Base-by-base conservation (phyloP, 2,888 invertebrate species). In the Mycalesis mineus region DNA sequence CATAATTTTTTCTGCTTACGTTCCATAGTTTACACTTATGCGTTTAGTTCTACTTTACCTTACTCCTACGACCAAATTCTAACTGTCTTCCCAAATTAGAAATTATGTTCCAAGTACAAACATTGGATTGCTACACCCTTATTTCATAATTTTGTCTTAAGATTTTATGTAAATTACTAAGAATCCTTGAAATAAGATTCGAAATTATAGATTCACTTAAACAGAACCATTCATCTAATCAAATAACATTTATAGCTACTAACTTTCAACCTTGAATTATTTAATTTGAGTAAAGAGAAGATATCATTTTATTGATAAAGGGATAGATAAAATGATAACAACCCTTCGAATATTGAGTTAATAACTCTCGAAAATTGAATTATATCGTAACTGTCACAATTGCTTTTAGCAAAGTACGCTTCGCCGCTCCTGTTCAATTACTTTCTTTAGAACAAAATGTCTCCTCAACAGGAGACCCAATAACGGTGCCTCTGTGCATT, bases 401-500 rank as follows among this genome's bases (percentile, higher is more conserved):
- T 78, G 74, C 73, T 75, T 77, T 74, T 61, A 66, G 73, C 68
- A 33, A 69, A 64, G 71, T 73, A 74, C 72, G 77, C 74, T 74
- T 72, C 73, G 68, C 72, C 77, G 74, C 73, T 75, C 71, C 69
- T 73, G 73, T 77, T 74, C 78, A 82, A 82, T 82, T 80, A 82
- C 74, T 80, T 84, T 78, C 71, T 73, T 75, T 67, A 72, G 70
- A 74, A 78, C 75, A 82, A 81, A 84, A 80, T 78, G 73, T 80
- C 74, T 69, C 68, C 68, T 74, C 71, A 73, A 78, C 69, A 68
- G 62, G 68, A 69, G 63, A 73, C 70, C 71, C 77, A 76, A 78
- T 77, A 78, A 74, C 70, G 74, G 72, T 65, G 64, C 66, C 66
- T 72, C 70, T 74, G 80, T 72, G 69, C 72, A 72, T 77, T 80